These are phyloP conservation scores for Microtus obscurus DNA, from an alignment of 2,797 vertebrate species.

Conservation along the genomic window DNA sequence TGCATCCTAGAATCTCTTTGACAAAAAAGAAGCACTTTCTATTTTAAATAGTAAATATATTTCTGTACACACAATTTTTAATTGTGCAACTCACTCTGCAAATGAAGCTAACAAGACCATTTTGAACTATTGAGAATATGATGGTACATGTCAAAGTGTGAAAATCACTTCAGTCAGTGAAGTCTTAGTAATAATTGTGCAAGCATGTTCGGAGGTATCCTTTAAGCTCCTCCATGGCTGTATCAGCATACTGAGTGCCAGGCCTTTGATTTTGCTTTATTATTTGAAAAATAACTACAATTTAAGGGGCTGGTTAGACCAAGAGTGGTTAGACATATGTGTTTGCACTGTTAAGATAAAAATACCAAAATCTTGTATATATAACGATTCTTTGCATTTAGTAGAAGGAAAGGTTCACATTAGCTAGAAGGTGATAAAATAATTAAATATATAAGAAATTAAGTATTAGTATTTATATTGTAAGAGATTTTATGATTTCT, in stretches of 20 bases:
- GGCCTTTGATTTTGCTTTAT: background rate
- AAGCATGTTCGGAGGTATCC: background rate
- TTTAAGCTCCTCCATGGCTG: background rate
- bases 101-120: conserved; percentile 50
- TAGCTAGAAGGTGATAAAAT: background rate
- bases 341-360: background rate
- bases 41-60: conserved; percentile 36
- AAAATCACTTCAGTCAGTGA: background rate
- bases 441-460: background rate
- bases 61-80: conserved; percentile 2
- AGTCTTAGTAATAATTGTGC: background rate
- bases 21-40: conserved; percentile 47
- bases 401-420: background rate
- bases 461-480: conserved; percentile 24
- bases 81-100: conserved; percentile 48
- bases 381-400: background rate
- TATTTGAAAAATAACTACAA: background rate
- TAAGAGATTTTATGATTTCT: background rate
- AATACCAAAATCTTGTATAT: background rate
- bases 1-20: conserved; percentile 21
- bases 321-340: background rate
- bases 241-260: background rate
- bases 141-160: background rate
- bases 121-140: background rate
- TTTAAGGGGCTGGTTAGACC: background rate